Conservation (phyloP, 2,797 vertebrate genomes). For the Enteromius anoplus region DNA sequence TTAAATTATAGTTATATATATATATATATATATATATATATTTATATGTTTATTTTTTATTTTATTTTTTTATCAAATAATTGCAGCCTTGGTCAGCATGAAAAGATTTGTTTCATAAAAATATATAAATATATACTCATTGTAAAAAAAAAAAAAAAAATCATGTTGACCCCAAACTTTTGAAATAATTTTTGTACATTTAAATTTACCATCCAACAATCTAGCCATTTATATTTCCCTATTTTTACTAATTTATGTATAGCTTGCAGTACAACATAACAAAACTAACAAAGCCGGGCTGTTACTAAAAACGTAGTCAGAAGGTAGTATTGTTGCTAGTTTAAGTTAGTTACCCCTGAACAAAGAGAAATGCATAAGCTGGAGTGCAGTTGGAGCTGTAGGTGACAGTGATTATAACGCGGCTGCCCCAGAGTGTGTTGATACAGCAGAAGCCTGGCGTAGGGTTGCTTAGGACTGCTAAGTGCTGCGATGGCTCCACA, state of each 20-base stretch:
- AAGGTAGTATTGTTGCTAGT: not conserved
- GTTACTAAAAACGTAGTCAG: not conserved
- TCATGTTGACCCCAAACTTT: no score
- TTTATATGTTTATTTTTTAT: not conserved
- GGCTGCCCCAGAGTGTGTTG: constrained; percentile 40
- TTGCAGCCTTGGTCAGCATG: not conserved
- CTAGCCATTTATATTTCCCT: not conserved
- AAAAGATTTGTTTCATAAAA: not conserved
- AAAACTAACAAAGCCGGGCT: not conserved
- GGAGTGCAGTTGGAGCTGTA: constrained; percentile 22
- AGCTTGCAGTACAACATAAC: not conserved
- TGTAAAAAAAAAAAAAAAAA: no score
- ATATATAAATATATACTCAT: no score
- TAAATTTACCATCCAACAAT: no score
- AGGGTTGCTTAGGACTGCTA: constrained; percentile 66
- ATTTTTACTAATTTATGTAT: not conserved
- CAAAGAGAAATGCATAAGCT: not conserved
- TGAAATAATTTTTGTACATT: no score
- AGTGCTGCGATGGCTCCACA: constrained; percentile 74
- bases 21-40: no score
- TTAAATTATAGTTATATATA: not conserved
- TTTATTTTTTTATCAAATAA: not conserved
- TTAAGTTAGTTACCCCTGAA: not conserved
- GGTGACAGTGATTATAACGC: constrained; percentile 14
- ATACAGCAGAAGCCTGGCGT: constrained; percentile 23